phyloP scores from a whole-genome alignment of 2,888 invertebrate genomes.

The Meiosimyza decipiens region DNA sequence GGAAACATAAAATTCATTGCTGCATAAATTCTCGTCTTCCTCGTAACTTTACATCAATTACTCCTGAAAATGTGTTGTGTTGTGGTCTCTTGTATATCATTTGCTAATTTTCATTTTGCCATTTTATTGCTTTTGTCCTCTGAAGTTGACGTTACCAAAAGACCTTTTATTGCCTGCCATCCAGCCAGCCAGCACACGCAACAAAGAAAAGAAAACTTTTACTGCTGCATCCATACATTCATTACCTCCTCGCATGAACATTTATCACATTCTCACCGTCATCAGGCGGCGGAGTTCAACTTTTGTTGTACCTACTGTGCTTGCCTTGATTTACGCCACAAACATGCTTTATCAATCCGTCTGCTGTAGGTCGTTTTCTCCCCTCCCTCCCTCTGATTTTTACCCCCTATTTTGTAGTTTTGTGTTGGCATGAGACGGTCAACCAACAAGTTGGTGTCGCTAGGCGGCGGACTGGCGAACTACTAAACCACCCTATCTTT shows the following conservation, averaged over 20 bases:
- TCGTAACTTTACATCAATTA: too few species aligned
- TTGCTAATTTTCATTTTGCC: background rate
- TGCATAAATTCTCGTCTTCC: too few species aligned
- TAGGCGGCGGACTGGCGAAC: too few species aligned
- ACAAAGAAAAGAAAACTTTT: background rate
- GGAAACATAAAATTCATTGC: too few species aligned
- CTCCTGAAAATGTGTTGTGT: too few species aligned
- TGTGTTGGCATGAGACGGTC: too few species aligned
- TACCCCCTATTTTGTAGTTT: too few species aligned
- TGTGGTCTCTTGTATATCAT: too few species aligned
- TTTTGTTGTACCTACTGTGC: background rate
- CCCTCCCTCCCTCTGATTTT: background rate
- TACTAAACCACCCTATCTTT: too few species aligned
- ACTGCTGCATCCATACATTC: slow-evolving; percentile 1
- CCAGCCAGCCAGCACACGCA: too few species aligned
- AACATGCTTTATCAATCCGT: slow-evolving; percentile 16
- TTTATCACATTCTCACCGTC: slow-evolving; percentile 5
- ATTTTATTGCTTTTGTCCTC: background rate
- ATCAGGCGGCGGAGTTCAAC: too few species aligned
- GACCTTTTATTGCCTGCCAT: background rate
- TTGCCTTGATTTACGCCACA: slow-evolving; percentile 1
- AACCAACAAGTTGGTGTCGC: too few species aligned
- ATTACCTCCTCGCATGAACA: slow-evolving; percentile 4
- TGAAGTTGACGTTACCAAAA: background rate
- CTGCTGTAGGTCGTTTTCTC: background rate